A percentile compares a stretch with the other conserved stretches of the same genome.
Conservation (phyloP, 2,113 vertebrate genomes). For the Petromus typicus region DNA sequence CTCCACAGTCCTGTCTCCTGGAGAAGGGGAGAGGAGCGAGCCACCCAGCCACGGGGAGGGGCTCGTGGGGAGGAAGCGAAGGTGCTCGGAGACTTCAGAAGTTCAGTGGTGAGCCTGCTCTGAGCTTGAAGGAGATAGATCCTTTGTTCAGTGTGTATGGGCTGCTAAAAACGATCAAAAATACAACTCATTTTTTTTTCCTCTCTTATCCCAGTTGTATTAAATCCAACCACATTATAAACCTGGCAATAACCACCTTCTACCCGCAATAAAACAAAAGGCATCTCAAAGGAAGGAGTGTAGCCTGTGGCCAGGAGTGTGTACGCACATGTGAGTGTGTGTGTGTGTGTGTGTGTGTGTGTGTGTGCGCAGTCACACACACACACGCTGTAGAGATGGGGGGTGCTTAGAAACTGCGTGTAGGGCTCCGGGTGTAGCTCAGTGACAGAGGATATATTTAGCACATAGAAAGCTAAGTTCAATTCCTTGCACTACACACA, state of each 20-base stretch:
- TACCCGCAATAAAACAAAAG: not conserved
- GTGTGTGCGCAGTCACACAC: too few species aligned
- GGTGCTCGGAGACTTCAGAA: not conserved
- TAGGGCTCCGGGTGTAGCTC: not conserved
- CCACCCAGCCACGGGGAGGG: too few species aligned
- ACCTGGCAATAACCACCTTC: not conserved
- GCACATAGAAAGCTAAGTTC: not conserved
- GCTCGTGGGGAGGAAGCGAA: not conserved
- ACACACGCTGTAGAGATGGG: fast-evolving
- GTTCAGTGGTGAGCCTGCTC: not conserved
- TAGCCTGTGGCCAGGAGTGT: not conserved
- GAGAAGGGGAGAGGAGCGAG: not conserved
- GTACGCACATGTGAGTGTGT: not conserved
- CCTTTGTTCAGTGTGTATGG: not conserved
- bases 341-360: too few species aligned
- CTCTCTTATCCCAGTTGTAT: not conserved
- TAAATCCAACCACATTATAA: not conserved
- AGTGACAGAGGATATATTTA: not conserved
- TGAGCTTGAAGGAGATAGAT: not conserved
- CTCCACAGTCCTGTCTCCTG: not conserved
- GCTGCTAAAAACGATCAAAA: not conserved
- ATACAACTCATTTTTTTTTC: not conserved
- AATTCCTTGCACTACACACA: not conserved
- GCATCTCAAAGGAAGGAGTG: not conserved
- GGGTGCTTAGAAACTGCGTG: not conserved